Evolutionary conservation across 2,113 vertebrate genomes (phyloP).

Genomic region (Megaptera novaeangliae): DNA sequence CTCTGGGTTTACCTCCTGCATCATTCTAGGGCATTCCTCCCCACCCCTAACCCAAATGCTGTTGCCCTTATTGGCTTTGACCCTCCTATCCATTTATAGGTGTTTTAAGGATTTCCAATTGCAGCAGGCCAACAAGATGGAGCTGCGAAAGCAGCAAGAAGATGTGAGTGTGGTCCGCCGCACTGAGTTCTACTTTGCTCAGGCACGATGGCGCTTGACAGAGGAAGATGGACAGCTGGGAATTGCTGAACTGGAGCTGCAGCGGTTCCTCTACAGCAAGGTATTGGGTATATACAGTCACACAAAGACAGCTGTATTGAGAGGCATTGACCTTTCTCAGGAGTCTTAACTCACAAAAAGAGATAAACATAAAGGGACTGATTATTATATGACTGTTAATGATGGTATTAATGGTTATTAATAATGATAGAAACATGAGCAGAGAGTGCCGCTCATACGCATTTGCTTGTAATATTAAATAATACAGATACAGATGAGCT

Average conservation of each 20-base stretch:
- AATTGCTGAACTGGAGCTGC: slow-evolving; percentile 96
- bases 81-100: slow-evolving; percentile 73
- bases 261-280: slow-evolving; percentile 99
- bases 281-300: slow-evolving; percentile 70
- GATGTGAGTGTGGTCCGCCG: slow-evolving; percentile 94
- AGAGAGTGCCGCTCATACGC: not conserved
- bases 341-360: not conserved
- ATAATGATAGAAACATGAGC: slow-evolving; percentile 22
- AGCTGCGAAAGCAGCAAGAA: slow-evolving; percentile 94
- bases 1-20: not conserved
- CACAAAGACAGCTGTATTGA: not conserved
- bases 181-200: slow-evolving; percentile 97
- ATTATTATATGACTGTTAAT: slow-evolving; percentile 11
- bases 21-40: not conserved
- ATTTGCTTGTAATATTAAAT: slow-evolving; percentile 8
- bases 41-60: not conserved
- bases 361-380: not conserved
- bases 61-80: not conserved
- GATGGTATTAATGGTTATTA: not conserved
- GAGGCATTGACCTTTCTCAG: not conserved
- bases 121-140: slow-evolving; percentile 96
- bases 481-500: not conserved
- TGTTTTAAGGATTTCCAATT: slow-evolving; percentile 99
- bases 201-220: slow-evolving; percentile 96
- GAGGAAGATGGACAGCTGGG: slow-evolving; percentile 98